These are phyloP conservation scores for Lepus europaeus DNA, from an alignment of 2,113 vertebrate species.

Conservation along the genomic window DNA sequence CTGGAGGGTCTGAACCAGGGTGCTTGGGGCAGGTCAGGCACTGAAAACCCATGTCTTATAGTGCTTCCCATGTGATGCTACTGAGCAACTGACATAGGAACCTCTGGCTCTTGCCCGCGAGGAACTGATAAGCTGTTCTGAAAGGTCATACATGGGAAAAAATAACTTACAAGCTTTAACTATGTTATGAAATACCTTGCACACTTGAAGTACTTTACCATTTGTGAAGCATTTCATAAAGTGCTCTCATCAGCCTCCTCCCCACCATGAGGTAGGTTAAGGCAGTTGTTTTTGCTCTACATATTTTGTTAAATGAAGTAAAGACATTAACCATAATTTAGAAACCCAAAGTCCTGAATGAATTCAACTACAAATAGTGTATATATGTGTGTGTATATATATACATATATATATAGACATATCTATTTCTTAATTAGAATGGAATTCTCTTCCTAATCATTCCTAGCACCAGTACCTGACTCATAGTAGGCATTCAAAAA, in stretches of 20 bases:
- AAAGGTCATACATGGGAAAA: neutral
- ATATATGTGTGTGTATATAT: too few relatives aligned
- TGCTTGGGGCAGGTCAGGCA: neutral
- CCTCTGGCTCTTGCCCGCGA: neutral
- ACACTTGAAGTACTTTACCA: neutral
- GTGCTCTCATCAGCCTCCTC: neutral
- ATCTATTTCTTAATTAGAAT: neutral
- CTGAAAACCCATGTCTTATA: neutral
- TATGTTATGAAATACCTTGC: neutral
- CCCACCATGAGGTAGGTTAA: neutral
- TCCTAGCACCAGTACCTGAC: neutral
- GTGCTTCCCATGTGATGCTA: neutral
- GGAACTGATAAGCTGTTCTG: neutral
- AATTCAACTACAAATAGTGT: neutral
- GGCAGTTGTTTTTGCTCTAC: neutral
- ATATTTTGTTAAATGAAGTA: neutral
- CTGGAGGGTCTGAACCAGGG: constrained; percentile 31
- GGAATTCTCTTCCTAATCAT: neutral
- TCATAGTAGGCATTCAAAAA: neutral
- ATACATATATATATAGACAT: too few relatives aligned
- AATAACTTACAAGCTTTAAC: neutral
- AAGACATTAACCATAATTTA: neutral
- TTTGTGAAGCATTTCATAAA: neutral
- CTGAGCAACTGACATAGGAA: neutral
- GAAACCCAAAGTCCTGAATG: neutral